Base-by-base conservation (phyloP, 2,797 vertebrate genomes). In the Cryptoprocta ferox region DNA sequence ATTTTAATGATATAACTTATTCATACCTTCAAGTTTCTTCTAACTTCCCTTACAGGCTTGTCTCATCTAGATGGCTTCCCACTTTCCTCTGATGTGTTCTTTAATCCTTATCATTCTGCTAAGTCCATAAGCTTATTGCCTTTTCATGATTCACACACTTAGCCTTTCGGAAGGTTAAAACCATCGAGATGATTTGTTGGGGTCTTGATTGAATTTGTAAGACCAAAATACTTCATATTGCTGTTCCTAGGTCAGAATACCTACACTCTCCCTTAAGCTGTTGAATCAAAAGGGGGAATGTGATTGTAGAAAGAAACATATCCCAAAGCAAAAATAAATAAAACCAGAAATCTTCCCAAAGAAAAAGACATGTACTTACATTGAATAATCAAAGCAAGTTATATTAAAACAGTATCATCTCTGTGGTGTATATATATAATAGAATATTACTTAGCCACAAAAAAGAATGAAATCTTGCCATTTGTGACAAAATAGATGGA, bases 101-200 rank as follows among this genome's bases (percentile, higher is more conserved):
- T 65, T 81, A 81, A 68, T 81, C 26, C 35, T 81, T 59, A 84
- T 24, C 26, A 63, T 63, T 84, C 35, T 70, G n/a, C 80, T 50
- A 70, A 50, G 9, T 75, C 35, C 9, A 70, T 78, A 84, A 84
- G 2, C n/a, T 76, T 91, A 70, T 45, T 83, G 89, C 28, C 28
- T 19, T 86, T 80, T 95, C 73, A 50, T 87, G 92, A 94, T 89
- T 83, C 88, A 80, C 26, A 85, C 32, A 79, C 32, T 92, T 63
- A 91, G 59, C 42, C 59, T 95, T 94, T 93, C 48, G 53, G 66
- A 96, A 89, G 76, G 65, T 71, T 89, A 95, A 95, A 97, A 45
- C 48, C 48, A 66, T 68, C 82, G 10, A 83, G 16, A 10, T 86
- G 73, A 89, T 84, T 78, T 91, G 30, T 83, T 91, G 26, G 1